A percentile compares a stretch with the other conserved stretches of the same genome.
These are phyloP conservation scores for Sitobion miscanthi DNA, from an alignment of 1,140 invertebrate species.

Conservation along the genomic window DNA sequence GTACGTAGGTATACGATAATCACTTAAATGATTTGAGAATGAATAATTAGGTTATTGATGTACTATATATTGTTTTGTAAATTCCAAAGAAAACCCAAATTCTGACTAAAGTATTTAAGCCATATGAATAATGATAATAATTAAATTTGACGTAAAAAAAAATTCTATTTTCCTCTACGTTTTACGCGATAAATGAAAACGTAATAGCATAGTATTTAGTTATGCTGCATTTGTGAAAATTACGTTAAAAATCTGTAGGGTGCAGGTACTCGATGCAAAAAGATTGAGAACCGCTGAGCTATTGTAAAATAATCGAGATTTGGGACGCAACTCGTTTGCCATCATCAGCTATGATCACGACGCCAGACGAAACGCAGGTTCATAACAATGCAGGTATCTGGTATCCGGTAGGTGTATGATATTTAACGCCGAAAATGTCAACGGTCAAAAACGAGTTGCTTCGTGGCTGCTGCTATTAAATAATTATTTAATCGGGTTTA, in stretches of 20 bases:
- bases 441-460: background rate
- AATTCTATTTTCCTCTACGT: background rate
- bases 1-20: background rate
- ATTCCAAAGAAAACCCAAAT: background rate
- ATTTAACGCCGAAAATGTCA: background rate
- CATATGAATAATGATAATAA: background rate
- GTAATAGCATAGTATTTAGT: background rate
- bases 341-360: background rate
- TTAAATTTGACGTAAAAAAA: background rate
- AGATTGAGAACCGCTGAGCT: background rate
- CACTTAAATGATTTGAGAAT: background rate
- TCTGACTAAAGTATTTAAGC: background rate
- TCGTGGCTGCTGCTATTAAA: background rate
- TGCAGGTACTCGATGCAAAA: background rate
- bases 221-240: background rate
- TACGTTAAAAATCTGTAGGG: background rate
- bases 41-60: background rate
- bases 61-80: background rate
- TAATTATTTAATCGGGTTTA: slow-evolving; percentile 10
- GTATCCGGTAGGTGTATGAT: background rate
- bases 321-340: background rate
- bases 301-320: background rate
- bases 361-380: background rate
- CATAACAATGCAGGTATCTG: background rate
- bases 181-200: background rate